Base-by-base conservation (phyloP, 1,140 invertebrate species). In the Leucophenga varia region DNA sequence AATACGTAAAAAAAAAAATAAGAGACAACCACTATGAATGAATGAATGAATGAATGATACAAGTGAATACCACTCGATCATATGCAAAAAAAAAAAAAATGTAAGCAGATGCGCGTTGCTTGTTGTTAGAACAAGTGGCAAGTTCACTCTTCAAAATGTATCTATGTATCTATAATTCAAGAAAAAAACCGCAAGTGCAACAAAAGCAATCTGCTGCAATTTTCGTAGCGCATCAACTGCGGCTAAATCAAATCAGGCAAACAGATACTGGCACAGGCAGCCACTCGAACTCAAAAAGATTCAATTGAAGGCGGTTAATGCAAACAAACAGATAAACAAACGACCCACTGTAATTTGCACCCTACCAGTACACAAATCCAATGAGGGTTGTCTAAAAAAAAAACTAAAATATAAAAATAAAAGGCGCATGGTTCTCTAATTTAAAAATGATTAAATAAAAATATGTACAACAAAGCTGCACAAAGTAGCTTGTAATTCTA, bases 401-500 rank as follows among this genome's bases (percentile, higher is more conserved):
- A 53, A 59, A 63, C 47, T 57, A 67, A 67, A 59, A 67, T 59
- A 65, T 67, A 65, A 59, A 63, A 56, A 20, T 43, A 65, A 65
- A 65, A 61, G 63, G 59, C 59, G 50, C 59, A 67, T 68, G 54
- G 57, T 54, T 61, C 55, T 67, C 67, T 70, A 70, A 70, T 70
- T 70, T 70, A 70, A 70, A 70, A 70, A 70, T 70, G 67, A 70
- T 70, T 70, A 70, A 70, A 49, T 43, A 43, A 39, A 49, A 49
- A 49, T 41, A 42, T 12, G 35, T 12, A 37, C 59, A 56, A 64
- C 52, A 59, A 59, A n/a, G 31, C n/a, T n/a, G n/a, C n/a, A n/a
- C n/a, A n/a, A n/a, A n/a, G n/a, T n/a, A n/a, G n/a, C n/a, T n/a
- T n/a, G n/a, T n/a, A n/a, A n/a, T n/a, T n/a, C n/a, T n/a, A n/a